Conservation (phyloP, 2,113 vertebrate species). For the Zosterops pallidus region DNA sequence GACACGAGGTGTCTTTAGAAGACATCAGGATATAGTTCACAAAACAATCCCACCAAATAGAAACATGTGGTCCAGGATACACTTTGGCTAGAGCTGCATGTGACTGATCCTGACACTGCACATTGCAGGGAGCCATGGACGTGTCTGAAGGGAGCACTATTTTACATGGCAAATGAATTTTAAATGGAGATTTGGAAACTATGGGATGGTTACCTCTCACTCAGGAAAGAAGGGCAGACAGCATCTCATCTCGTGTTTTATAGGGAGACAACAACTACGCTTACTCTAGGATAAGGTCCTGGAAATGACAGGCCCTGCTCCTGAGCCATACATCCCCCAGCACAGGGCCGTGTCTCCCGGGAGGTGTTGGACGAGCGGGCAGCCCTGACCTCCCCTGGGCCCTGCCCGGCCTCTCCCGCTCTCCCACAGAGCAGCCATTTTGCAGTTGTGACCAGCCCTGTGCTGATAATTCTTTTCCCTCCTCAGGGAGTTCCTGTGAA, state of each 20-base stretch:
- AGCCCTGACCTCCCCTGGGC: fast-evolving
- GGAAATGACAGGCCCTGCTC: neutral
- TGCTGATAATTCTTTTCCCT: neutral
- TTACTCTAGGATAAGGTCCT: neutral
- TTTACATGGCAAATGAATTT: neutral
- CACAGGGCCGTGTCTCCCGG: neutral
- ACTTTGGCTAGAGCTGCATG: fast-evolving
- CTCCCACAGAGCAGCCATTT: neutral
- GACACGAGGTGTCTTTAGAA: neutral
- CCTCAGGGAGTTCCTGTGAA: fast-evolving
- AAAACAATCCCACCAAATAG: neutral
- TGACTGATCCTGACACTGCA: neutral
- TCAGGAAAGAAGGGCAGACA: neutral
- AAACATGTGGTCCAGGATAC: neutral
- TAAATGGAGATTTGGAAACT: neutral
- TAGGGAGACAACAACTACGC: fast-evolving
- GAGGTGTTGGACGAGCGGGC: neutral
- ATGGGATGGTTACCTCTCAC: fast-evolving
- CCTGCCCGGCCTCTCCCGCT: neutral
- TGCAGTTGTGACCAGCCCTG: neutral
- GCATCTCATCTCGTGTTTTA: neutral
- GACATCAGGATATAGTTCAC: neutral
- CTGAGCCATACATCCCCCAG: too few relatives aligned
- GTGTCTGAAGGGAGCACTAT: fast-evolving
- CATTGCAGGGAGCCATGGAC: fast-evolving